Base-by-base conservation (phyloP, 2,113 vertebrate species). In the Vanacampus margaritifer region DNA sequence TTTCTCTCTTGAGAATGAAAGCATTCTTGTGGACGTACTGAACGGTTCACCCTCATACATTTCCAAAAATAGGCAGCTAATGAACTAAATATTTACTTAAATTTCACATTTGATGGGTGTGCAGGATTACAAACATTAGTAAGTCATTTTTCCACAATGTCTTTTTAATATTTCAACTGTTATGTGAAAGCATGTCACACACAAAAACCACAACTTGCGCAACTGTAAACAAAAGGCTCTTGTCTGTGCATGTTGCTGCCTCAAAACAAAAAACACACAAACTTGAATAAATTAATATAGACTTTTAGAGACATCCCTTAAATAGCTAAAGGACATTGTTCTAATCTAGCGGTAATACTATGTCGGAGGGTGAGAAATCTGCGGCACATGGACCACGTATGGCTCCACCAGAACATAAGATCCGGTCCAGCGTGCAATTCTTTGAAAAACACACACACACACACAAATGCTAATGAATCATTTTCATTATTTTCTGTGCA, bases 161-260 rank as follows among this genome's bases (percentile, higher is more conserved):
- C 37, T 39, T 7, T 39, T 39, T 11, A 39, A 11, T 39, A 10
- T 11, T 11, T 10, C 37, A 11, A 10, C 11, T 39, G 37, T 11
- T 4, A 10, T 37, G 10, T 9, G 36, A 8, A 6, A 37, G 6
- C 37, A 9, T 1, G 39, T 41, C 39, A 19, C 45, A 3, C 41
- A 45, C 41, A n/a, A 19, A 48, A 2, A 48, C 19, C 81, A 72
- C 71, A 62, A 73, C 78, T 64, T 71, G 76, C 81, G 83, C 83
- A 87, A 90, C 82, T 89, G 88, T 90, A 89, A 90, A 90, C 89
- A 85, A 84, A 70, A 54, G 23, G 13, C 24, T 76, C 72, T 81
- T 79, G 57, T 21, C 76, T 88, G 89, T 86, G 87, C 89, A 87
- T 81, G 82, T 86, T 85, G 83, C 84, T 73, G 61, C 71, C 75